phyloP scores from a whole-genome alignment of 2,888 invertebrate genomes.

The Netelia inedita region DNA sequence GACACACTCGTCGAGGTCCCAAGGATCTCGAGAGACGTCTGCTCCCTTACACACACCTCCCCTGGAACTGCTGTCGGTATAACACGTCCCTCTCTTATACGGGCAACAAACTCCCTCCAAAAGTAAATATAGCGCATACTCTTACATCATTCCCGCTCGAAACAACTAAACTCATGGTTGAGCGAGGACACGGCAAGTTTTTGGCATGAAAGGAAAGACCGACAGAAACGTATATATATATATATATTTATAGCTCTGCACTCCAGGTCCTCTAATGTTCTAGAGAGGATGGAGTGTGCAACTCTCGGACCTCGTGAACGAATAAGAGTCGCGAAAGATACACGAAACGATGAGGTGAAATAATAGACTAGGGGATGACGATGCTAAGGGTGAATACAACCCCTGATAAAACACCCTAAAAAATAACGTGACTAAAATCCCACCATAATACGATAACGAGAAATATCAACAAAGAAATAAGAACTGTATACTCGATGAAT shows the following conservation, averaged over 20 bases:
- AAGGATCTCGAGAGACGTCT: constrained; percentile 39
- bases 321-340: neutral
- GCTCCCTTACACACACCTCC: constrained; percentile 30
- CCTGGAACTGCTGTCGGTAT: neutral
- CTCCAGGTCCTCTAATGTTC: neutral
- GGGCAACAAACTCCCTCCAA: constrained; percentile 51
- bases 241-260: neutral
- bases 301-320: neutral
- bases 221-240: constrained; percentile 30
- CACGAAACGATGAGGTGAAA: neutral
- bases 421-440: too few species aligned
- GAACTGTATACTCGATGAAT: too few species aligned
- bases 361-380: neutral
- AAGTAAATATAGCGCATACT: constrained; percentile 53
- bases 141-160: constrained; percentile 30
- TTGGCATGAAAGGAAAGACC: constrained; percentile 40
- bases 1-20: constrained; percentile 27
- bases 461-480: too few species aligned
- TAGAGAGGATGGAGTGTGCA: neutral
- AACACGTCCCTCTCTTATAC: constrained; percentile 25
- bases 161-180: constrained; percentile 47
- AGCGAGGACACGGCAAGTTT: constrained; percentile 43
- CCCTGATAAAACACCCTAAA: too few species aligned
- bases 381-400: neutral
- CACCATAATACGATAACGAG: too few species aligned